Base-by-base conservation (phyloP, 2,888 invertebrate genomes). In the Meiosimyza platycephala region DNA sequence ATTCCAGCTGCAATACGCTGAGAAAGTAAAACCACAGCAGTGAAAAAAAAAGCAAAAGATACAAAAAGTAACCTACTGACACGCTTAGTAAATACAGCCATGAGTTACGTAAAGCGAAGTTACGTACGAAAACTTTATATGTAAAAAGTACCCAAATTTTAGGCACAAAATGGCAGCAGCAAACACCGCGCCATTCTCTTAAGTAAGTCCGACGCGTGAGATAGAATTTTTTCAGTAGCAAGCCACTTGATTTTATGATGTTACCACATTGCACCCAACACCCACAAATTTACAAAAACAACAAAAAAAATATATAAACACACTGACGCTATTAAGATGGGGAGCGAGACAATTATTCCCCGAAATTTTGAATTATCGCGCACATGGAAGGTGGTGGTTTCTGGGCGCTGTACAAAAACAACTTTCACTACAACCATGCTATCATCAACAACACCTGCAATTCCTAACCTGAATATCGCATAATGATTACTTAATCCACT, bases 401-500 rank as follows among this genome's bases (percentile, higher is more conserved):
- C 40, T 9, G 40, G 6, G 40, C 40, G 40, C 40, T 40, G 9
- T 40, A 40, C 40, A 40, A 40, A 40, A 4, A 40, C 40, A 40
- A 40, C 40, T 40, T 40, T 40, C 40, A 40, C 40, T 40, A 40
- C 9, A 40, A 6, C 40, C 6, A 1, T 40, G 40, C 9, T 9
- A 40, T 7, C 40, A 40, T 13, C 60, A 60, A 28, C 16, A 40
- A 9, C 15, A 33, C 15, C n/a, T 63, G n/a, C 63, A 48, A 16
- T 47, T 18, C 16, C 11, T 50, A 50, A 55, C 12, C 57, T 22
- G 55, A 48, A 67, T 40, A 67, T 40, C 40, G 40, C 40, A 40
- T 67, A 67, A 55, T 67, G 67, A 57, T 57, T 18, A 55, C 33
- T 57, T 67, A 67, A 67, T 67, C 67, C 67, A 22, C 54, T 54